A percentile compares a stretch with the other conserved stretches of the same genome.
Conservation (phyloP, 1,140 invertebrate species). For the Rhopalosiphum maidis region DNA sequence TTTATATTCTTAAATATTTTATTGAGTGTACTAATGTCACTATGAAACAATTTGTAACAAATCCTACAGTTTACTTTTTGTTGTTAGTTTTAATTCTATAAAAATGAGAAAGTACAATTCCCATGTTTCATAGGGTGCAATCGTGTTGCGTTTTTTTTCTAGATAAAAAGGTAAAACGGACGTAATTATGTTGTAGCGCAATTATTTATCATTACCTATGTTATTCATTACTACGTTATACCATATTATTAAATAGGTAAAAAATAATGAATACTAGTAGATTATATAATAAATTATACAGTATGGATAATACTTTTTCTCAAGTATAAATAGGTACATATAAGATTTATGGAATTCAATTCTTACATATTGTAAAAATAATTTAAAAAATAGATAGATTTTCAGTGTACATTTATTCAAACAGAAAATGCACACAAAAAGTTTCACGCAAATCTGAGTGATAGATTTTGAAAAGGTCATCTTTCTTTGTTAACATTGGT, state of each 20-base stretch:
- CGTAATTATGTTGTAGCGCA: too few relatives aligned
- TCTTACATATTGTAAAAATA: neutral
- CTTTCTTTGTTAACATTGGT: neutral
- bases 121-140: too few relatives aligned
- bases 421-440: neutral
- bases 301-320: neutral
- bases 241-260: neutral
- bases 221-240: too few relatives aligned
- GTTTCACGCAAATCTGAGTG: neutral
- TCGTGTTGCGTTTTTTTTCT: too few relatives aligned
- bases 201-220: too few relatives aligned
- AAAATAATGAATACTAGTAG: neutral
- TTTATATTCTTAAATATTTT: too few relatives aligned
- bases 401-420: neutral
- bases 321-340: neutral
- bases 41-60: too few relatives aligned
- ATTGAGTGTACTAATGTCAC: too few relatives aligned
- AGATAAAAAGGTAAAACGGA: too few relatives aligned
- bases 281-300: neutral
- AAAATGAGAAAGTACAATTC: too few relatives aligned
- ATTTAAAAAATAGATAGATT: neutral
- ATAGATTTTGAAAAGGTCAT: neutral
- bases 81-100: too few relatives aligned
- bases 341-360: neutral
- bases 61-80: too few relatives aligned